Conservation (phyloP, 2,888 invertebrate genomes). For the Caenorhabditis sp. region DNA sequence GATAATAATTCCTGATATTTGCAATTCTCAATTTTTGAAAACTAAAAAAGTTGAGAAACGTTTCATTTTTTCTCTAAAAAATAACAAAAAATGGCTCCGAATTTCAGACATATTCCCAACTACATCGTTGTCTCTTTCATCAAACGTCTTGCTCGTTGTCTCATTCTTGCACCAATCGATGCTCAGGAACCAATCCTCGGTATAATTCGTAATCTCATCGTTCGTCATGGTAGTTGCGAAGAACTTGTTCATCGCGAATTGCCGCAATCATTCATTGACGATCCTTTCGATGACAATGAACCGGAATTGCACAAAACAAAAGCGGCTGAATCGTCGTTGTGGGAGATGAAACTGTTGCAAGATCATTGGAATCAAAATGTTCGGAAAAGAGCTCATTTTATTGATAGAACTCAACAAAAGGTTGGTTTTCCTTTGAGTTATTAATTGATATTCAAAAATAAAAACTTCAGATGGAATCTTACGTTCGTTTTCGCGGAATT, state of each 20-base stretch:
- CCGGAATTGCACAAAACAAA: slow-evolving; percentile 81
- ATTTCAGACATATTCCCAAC: slow-evolving; percentile 84
- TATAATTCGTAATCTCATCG: slow-evolving; percentile 85
- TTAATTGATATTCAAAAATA: background rate
- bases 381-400: slow-evolving; percentile 52
- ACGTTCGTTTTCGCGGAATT: slow-evolving; percentile 44
- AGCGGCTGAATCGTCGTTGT: slow-evolving; percentile 87
- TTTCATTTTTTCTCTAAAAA: background rate
- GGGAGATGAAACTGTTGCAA: slow-evolving; percentile 79
- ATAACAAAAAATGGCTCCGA: background rate
- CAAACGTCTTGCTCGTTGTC: slow-evolving; percentile 85
- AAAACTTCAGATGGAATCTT: slow-evolving; percentile 31
- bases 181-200: slow-evolving; percentile 79
- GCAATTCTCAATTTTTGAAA: too few relatives aligned
- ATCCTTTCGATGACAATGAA: slow-evolving; percentile 87
- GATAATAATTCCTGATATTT: too few relatives aligned
- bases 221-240: slow-evolving; percentile 83
- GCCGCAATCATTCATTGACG: slow-evolving; percentile 72
- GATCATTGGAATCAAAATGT: slow-evolving; percentile 55
- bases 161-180: slow-evolving; percentile 83
- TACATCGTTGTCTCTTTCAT: slow-evolving; percentile 89
- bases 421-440: slow-evolving; percentile 9
- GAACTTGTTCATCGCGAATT: slow-evolving; percentile 63
- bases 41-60: too few relatives aligned
- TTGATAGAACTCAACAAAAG: slow-evolving; percentile 47